phyloP scores from a whole-genome alignment of 2,113 vertebrate genomes.

The Guaruba guarouba region DNA sequence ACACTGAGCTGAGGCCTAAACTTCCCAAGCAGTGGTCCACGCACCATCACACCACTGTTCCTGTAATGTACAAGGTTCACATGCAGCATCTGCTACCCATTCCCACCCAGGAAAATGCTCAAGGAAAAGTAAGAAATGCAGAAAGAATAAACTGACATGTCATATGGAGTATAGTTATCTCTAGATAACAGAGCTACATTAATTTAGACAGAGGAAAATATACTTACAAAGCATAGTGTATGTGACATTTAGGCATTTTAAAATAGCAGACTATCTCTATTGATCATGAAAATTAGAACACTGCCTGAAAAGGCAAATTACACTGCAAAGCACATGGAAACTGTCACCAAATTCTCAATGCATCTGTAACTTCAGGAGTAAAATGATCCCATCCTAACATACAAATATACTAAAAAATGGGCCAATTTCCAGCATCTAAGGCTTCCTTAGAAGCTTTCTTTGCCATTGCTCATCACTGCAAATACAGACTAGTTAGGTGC shows the following conservation, averaged over 20 bases:
- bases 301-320: neutral
- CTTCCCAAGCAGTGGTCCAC: neutral
- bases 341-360: neutral
- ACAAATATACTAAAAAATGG: neutral
- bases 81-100: neutral
- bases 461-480: neutral
- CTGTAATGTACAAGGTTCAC: neutral
- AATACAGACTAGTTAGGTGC: neutral
- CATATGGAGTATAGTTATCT: neutral
- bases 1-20: neutral
- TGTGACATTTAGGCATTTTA: neutral
- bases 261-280: neutral
- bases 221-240: neutral
- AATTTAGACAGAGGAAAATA: neutral
- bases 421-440: neutral
- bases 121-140: neutral
- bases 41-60: rapidly evolving
- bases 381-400: neutral
- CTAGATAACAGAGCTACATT: neutral
- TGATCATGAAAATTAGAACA: neutral
- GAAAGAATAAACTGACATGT: neutral
- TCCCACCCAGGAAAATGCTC: neutral
- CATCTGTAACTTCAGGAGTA: neutral
- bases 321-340: neutral
- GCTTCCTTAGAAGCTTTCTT: neutral